Conservation (phyloP, 2,888 invertebrate species). For the Iselma pallidipennis region DNA sequence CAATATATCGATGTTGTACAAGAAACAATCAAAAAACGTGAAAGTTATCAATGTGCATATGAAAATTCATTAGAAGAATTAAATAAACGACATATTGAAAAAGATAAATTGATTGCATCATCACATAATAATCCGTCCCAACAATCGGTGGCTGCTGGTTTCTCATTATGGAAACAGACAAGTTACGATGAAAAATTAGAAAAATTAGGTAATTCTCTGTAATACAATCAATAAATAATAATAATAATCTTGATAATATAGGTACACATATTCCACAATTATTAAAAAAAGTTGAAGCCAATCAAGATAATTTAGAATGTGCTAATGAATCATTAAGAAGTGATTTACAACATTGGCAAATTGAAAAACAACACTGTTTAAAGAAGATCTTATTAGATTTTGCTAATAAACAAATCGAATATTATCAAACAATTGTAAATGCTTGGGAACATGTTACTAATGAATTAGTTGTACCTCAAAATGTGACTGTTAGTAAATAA, state of each 20-base stretch:
- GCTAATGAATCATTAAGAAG: slow-evolving; percentile 71
- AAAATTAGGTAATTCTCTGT: slow-evolving; percentile 50
- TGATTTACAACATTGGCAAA: slow-evolving; percentile 70
- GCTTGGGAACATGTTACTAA: slow-evolving; percentile 60
- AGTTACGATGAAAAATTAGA: slow-evolving; percentile 62
- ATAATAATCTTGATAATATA: slow-evolving; percentile 45
- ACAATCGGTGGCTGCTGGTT: slow-evolving; percentile 36
- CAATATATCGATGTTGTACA: slow-evolving; percentile 70
- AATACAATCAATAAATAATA: too few relatives aligned
- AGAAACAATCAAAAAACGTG: slow-evolving; percentile 65
- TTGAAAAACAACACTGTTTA: slow-evolving; percentile 66
- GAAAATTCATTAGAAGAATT: slow-evolving; percentile 67
- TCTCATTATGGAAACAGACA: slow-evolving; percentile 65
- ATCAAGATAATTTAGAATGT: slow-evolving; percentile 68
- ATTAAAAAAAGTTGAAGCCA: slow-evolving; percentile 58
- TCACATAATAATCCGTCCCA: slow-evolving; percentile 42
- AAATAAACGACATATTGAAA: slow-evolving; percentile 63
- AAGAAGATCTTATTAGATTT: slow-evolving; percentile 65
- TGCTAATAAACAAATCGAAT: slow-evolving; percentile 68
- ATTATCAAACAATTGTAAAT: slow-evolving; percentile 63
- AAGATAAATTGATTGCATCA: slow-evolving; percentile 53
- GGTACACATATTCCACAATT: slow-evolving; percentile 58
- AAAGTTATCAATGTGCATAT: slow-evolving; percentile 67
- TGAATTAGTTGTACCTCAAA: slow-evolving; percentile 33
- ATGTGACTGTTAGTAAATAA: background rate